Conservation (phyloP, 2,113 vertebrate genomes). For the Cacatua alba region DNA sequence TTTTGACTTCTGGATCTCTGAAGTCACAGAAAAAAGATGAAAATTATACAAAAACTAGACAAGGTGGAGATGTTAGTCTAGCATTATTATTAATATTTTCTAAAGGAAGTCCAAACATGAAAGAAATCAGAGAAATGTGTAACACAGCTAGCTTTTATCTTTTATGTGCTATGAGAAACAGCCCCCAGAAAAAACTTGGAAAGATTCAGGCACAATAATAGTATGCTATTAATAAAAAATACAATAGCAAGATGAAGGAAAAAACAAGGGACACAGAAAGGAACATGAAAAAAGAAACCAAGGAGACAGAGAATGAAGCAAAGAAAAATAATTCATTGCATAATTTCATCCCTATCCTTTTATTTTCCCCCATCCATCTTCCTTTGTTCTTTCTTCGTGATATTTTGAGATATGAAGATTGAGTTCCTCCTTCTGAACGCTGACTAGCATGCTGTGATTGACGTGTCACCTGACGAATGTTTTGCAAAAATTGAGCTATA, state of each 20-base stretch:
- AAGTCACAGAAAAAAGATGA: background rate
- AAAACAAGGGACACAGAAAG: constrained; percentile 15
- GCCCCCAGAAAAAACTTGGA: constrained; percentile 3
- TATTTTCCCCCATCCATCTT: background rate
- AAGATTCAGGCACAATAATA: constrained; percentile 23
- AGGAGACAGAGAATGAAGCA: background rate
- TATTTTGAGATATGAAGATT: constrained; percentile 23
- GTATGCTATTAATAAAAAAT: constrained; percentile 32
- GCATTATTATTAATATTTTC: constrained; percentile 10
- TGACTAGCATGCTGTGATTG: constrained; percentile 15
- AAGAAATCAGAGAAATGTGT: constrained; percentile 34
- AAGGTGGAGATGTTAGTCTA: background rate
- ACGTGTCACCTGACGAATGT: background rate
- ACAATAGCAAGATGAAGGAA: constrained; percentile 9
- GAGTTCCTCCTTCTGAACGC: background rate
- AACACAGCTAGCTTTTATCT: constrained; percentile 39
- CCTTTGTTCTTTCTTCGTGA: background rate
- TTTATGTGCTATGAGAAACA: constrained; percentile 39
- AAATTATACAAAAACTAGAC: background rate
- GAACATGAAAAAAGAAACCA: constrained; percentile 1
- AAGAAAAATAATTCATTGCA: background rate
- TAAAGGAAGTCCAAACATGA: constrained; percentile 40
- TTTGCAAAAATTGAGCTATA: constrained; percentile 26
- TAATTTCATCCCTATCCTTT: background rate
- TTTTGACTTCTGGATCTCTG: background rate